Evolutionary conservation across 2,888 invertebrate species (phyloP), one percentile per base, ranked within the genome.

Genomic region (Melieria crassipennis): DNA sequence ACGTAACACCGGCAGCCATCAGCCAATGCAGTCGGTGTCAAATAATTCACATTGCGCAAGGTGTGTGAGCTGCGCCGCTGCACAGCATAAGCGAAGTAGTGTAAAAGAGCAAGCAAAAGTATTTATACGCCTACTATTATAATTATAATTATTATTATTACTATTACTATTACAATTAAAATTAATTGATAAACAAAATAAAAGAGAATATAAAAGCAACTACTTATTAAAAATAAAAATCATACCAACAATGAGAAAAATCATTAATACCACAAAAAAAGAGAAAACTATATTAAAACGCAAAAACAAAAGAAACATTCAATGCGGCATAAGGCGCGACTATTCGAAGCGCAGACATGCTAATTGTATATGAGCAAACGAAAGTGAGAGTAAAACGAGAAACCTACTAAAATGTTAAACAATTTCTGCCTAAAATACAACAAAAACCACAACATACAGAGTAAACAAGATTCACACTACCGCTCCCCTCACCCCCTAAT

Each of bases 241-340:
- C 77, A 75, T 76, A 75, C 75, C 75, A 75, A 72, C 65, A 71
- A 72, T 9, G 65, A 73, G 61, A 72, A 63, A 60, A 60, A 65
- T 63, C 71, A 71, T 42, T 63, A 71, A 74, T 78, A 64, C 72
- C 75, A 75, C 73, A 71, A 75, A 75, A 73, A 70, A 57, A 72
- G 67, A 11, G 7, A 62, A 62, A n/a, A 42, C n/a, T 11, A 42
- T n/a, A 30, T 30, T 30, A 30, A 30, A 30, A 30, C 3, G 30
- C 30, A 30, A 30, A 30, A 30, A 30, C 30, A 30, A 30, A 30
- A 30, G 30, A 30, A 30, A 30, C 30, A 30, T 30, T 30, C 30
- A 30, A 30, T 30, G 30, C 30, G 30, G 30, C 30, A 30, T 30
- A 1, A 3, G 30, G 30, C 30, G 30, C 30, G 30, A 30, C 30